phyloP scores from a whole-genome alignment of 2,888 invertebrate genomes.

The Amiota communis region DNA sequence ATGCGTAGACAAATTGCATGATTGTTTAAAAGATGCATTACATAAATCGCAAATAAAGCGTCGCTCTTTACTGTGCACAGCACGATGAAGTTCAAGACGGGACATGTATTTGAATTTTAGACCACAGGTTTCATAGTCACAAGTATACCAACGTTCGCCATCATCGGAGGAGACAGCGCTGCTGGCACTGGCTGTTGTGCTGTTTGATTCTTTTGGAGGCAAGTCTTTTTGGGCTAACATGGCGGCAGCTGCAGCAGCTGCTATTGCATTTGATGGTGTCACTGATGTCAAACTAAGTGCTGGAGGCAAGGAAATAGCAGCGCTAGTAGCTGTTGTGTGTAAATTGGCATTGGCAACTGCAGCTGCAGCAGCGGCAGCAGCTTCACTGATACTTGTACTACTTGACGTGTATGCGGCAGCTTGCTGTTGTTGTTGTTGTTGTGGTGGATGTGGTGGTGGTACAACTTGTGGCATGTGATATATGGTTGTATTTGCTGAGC shows the following conservation, averaged over 20 bases:
- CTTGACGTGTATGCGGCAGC: slow-evolving; percentile 30
- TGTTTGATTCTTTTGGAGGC: slow-evolving; percentile 65
- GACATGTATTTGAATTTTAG: slow-evolving; percentile 69
- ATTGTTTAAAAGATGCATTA: slow-evolving; percentile 68
- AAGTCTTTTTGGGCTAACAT: slow-evolving; percentile 41
- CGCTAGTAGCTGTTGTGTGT: background rate
- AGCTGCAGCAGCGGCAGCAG: slow-evolving; percentile 20
- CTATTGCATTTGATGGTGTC: slow-evolving; percentile 45
- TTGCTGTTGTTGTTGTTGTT: slow-evolving; percentile 10
- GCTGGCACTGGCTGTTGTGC: slow-evolving; percentile 68
- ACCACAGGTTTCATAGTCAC: slow-evolving; percentile 66
- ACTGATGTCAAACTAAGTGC: slow-evolving; percentile 52
- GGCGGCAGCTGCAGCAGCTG: slow-evolving; percentile 39
- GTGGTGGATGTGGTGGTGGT: slow-evolving; percentile 40
- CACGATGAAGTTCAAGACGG: slow-evolving; percentile 67
- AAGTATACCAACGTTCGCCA: slow-evolving; percentile 69
- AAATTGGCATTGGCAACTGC: background rate
- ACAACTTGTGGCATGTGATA: slow-evolving; percentile 66
- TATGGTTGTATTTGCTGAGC: slow-evolving; percentile 49
- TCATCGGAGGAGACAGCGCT: slow-evolving; percentile 69
- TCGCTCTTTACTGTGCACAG: slow-evolving; percentile 68
- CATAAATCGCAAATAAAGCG: slow-evolving; percentile 69
- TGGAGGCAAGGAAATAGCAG: slow-evolving; percentile 40
- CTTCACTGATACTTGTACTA: slow-evolving; percentile 32
- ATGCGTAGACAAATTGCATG: slow-evolving; percentile 68